A percentile compares a stretch with the other conserved stretches of the same genome.
Conservation (phyloP, 2,797 vertebrate species). For the Rhynchotus rufescens region DNA sequence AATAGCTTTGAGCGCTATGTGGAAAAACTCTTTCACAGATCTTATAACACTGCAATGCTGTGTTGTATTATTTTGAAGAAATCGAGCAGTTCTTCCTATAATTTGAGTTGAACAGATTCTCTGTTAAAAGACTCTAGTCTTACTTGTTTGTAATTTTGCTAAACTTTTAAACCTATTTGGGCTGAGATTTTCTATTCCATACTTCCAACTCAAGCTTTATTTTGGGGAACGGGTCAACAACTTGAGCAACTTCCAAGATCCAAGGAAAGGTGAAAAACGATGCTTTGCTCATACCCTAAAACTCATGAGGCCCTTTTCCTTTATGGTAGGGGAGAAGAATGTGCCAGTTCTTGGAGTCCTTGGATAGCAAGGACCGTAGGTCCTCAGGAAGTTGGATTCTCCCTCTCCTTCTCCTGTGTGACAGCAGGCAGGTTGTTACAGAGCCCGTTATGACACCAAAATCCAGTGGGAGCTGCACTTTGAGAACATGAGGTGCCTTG, state of each 20-base stretch:
- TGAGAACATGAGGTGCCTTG: neutral
- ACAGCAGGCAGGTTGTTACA: neutral
- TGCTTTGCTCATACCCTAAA: neutral
- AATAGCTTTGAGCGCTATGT: neutral
- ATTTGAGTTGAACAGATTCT: neutral
- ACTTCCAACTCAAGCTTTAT: neutral
- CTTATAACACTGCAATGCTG: neutral
- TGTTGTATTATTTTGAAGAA: neutral
- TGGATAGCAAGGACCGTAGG: neutral
- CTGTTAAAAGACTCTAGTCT: neutral
- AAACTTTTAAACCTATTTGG: neutral
- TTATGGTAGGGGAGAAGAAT: fast-evolving
- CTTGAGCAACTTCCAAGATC: neutral
- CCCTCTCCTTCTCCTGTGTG: neutral
- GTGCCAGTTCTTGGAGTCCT: neutral
- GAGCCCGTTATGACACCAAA: neutral
- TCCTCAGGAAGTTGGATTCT: neutral
- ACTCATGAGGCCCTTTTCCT: neutral
- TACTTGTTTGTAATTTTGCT: neutral
- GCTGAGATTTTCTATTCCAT: neutral
- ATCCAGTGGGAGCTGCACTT: neutral
- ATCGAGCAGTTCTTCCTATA: neutral
- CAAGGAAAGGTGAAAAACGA: neutral
- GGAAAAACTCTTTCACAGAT: neutral
- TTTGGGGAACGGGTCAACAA: neutral